Conservation (phyloP, 2,113 vertebrate species). For the Choloepus hoffmanni region DNA sequence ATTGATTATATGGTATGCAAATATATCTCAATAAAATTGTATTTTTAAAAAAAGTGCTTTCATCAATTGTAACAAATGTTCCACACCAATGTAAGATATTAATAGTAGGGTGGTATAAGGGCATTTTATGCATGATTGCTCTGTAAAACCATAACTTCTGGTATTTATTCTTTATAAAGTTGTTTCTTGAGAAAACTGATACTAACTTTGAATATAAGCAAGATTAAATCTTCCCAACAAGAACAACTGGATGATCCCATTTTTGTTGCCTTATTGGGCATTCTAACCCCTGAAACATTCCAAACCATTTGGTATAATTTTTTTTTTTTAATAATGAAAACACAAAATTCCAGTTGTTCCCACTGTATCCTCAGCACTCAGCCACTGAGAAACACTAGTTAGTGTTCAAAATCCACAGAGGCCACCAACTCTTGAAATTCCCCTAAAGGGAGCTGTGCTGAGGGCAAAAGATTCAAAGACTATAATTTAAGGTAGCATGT, state of each 20-base stretch:
- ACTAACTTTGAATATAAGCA: conserved; percentile 49
- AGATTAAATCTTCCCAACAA: conserved; percentile 25
- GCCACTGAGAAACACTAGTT: not conserved
- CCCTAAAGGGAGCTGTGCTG: not conserved
- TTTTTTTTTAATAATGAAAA: not conserved
- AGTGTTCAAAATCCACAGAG: not conserved
- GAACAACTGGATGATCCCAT: not conserved
- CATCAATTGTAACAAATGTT: no score
- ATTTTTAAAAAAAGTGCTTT: no score
- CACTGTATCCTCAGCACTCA: not conserved
- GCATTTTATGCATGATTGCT: no score
- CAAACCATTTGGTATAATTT: not conserved
- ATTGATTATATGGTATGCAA: no score
- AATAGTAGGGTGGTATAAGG: no score
- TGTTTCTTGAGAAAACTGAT: conserved; percentile 49
- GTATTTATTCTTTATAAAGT: conserved; percentile 39
- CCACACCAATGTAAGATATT: no score
- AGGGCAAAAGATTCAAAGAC: not conserved
- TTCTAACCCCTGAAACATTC: conserved; percentile 46
- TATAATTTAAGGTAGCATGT: not conserved
- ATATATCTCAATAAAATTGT: no score
- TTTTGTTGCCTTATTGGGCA: not conserved
- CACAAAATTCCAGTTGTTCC: not conserved
- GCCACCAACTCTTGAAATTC: not conserved
- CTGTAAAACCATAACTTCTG: not conserved